Base-by-base conservation (phyloP, 2,888 invertebrate genomes). In the Pomacea canaliculata region DNA sequence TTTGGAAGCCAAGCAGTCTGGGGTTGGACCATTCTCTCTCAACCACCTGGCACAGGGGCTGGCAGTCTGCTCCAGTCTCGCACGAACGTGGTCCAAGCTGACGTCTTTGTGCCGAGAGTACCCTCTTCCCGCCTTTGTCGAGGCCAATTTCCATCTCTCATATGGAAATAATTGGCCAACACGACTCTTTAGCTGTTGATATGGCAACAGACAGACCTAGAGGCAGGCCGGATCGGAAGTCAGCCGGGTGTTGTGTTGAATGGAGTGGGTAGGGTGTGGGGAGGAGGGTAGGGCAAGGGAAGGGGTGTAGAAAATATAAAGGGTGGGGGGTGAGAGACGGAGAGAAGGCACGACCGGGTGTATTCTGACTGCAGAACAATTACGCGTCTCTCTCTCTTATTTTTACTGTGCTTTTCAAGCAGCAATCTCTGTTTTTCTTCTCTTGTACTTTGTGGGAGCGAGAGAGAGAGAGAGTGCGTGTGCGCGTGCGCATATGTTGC, bases 131-230 rank as follows among this genome's bases (percentile, higher is more conserved):
- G 51, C 51, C 51, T 13, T 56, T 56, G 51, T 56, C 12, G 51
- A 56, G 51, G 51, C 51, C 51, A 16, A 56, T 56, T 56, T 56
- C 51, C 51, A 56, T 56, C 51, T 56, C 63, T 63, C 63, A 63
- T 63, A 27, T 63, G 63, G 63, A 12, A 63, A 63, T 63, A 27
- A 63, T 63, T 63, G 63, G 23, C 63, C 23, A 18, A 27, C 27
- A 23, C n/a, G 23, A 63, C 63, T 63, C 27, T 63, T 63, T 63
- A 23, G 23, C 27, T 63, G 63, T 63, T 63, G 63, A 63, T 63
- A 63, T 63, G 63, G 63, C 63, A 63, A 65, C 65, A 56, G 73
- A 65, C 66, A 73, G 73, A 56, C 49, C 62, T 16, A 48, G 66
- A 49, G 49, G 37, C 49, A 10, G 49, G 73, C 48, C 16, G 48